Conservation (phyloP, 2,797 vertebrate genomes). For the Limnodromus scolopaceus region DNA sequence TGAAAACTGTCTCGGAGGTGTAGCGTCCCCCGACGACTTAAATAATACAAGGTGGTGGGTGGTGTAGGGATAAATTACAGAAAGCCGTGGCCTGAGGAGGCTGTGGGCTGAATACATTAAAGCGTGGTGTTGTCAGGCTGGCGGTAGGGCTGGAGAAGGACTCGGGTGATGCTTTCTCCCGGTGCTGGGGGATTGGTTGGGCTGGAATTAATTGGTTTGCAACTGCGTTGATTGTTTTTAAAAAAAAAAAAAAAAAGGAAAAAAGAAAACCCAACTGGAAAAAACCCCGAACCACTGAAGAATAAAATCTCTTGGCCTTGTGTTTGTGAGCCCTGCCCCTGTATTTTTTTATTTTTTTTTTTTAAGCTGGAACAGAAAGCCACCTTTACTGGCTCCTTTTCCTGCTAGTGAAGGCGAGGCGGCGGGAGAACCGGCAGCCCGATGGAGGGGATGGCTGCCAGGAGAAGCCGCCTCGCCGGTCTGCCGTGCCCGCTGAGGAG, state of each 20-base stretch:
- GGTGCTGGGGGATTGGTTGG: not conserved
- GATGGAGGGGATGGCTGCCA: not conserved
- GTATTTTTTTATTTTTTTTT: no score
- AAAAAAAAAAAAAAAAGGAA: not conserved
- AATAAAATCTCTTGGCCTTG: not conserved
- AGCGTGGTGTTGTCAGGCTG: not conserved
- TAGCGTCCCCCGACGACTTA: fast-evolving
- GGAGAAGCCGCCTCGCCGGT: fast-evolving
- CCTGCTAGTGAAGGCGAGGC: not conserved
- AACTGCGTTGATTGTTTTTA: not conserved
- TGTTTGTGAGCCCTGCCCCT: not conserved
- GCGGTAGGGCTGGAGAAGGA: not conserved
- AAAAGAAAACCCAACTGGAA: not conserved
- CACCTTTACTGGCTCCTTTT: not conserved
- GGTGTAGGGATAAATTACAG: not conserved
- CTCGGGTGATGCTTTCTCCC: not conserved
- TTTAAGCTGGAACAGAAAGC: not conserved
- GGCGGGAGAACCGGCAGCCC: not conserved
- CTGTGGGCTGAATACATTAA: slow-evolving; percentile 8
- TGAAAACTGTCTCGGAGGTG: not conserved
- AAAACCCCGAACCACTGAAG: not conserved
- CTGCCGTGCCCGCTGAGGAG: not conserved
- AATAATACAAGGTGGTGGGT: not conserved
- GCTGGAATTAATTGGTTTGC: slow-evolving; percentile 18
- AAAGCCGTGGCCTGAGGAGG: not conserved